phyloP scores from a whole-genome alignment of 2,797 vertebrate genomes.

The Myotis vivesi region DNA sequence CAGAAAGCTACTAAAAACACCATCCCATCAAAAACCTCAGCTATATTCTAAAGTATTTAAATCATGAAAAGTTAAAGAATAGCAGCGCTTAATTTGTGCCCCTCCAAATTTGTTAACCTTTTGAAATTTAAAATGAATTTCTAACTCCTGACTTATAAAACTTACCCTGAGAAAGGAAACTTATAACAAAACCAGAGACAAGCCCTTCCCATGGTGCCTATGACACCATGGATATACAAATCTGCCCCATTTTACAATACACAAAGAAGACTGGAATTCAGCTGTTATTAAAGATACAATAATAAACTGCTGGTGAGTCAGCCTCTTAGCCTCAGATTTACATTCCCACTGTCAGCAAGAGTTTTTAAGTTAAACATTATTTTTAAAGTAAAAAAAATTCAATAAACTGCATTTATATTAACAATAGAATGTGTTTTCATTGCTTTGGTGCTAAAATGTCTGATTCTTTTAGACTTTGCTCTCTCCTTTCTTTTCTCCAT shows the following conservation, averaged over 20 bases:
- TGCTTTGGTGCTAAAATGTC: conserved; percentile 48
- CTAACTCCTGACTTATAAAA: conserved; percentile 76
- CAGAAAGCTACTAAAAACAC: background rate
- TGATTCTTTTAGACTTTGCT: conserved; percentile 16
- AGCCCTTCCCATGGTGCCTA: conserved; percentile 36
- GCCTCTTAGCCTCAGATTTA: conserved; percentile 79
- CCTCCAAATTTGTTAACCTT: conserved; percentile 15
- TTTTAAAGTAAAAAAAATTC: conserved; percentile 78
- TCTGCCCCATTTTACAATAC: conserved; percentile 77
- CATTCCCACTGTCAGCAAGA: conserved; percentile 79
- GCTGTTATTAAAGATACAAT: conserved; percentile 81
- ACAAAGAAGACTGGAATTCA: conserved; percentile 80
- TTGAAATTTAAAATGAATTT: conserved; percentile 72
- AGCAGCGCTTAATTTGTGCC: background rate
- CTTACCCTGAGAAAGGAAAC: conserved; percentile 61
- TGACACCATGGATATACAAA: conserved; percentile 73
- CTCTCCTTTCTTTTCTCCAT: conserved; percentile 5
- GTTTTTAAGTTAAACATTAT: conserved; percentile 83
- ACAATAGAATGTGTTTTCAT: conserved; percentile 60
- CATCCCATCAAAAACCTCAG: background rate
- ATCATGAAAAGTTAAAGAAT: conserved; percentile 39
- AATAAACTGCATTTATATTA: conserved; percentile 81
- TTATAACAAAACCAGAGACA: conserved; percentile 70
- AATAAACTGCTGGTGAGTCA: conserved; percentile 83
- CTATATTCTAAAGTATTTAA: background rate